These are phyloP conservation scores for Linyphia triangularis DNA, from an alignment of 2,888 invertebrate species.

Conservation along the genomic window DNA sequence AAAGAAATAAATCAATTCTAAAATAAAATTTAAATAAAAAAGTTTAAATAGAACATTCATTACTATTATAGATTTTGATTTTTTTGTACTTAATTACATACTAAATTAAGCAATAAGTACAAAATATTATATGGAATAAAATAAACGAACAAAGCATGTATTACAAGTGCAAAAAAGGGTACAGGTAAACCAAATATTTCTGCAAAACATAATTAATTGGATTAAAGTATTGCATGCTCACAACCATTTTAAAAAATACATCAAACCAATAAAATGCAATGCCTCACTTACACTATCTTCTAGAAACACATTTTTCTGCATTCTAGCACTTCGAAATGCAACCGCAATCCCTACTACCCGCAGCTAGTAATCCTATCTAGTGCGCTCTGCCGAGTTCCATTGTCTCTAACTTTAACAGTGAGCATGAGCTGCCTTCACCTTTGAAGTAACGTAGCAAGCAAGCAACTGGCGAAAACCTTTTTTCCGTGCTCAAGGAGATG, in stretches of 20 bases:
- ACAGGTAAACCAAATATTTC: neutral
- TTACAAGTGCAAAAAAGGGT: neutral
- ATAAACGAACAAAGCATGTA: neutral
- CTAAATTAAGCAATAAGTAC: too few relatives aligned
- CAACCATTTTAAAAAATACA: neutral
- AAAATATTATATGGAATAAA: too few relatives aligned
- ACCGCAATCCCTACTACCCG: conserved; percentile 32
- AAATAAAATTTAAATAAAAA: too few relatives aligned
- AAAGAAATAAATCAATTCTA: too few relatives aligned
- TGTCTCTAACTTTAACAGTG: conserved; percentile 73
- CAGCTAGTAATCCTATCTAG: conserved; percentile 64
- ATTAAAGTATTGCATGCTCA: neutral
- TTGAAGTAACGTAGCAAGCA: conserved; percentile 74
- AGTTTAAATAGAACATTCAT: too few relatives aligned
- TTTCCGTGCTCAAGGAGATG: conserved; percentile 71
- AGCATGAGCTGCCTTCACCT: conserved; percentile 74
- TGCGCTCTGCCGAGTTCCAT: conserved; percentile 60
- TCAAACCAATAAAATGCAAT: neutral
- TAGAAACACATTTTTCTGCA: conserved; percentile 70
- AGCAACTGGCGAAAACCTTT: conserved; percentile 66
- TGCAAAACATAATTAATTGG: neutral
- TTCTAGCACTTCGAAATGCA: conserved; percentile 49
- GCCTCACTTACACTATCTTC: conserved; percentile 67
- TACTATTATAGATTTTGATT: too few relatives aligned
- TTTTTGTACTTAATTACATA: too few relatives aligned